Base-by-base conservation (phyloP, 2,888 invertebrate species). In the Agrenia bidenticulata region DNA sequence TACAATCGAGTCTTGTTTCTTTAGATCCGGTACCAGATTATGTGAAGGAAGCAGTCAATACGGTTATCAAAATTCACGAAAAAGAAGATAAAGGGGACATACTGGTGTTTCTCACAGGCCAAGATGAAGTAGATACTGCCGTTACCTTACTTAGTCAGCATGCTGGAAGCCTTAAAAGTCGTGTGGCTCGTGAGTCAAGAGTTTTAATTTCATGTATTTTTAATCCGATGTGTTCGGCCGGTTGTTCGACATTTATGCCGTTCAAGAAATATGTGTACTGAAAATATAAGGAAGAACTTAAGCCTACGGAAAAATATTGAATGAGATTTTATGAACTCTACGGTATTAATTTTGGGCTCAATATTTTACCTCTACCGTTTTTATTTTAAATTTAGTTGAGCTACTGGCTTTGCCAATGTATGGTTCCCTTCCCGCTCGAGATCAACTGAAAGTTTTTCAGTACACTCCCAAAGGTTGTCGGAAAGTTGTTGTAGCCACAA, bases 401-500 rank as follows among this genome's bases (percentile, higher is more conserved):
- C 77, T 94, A 75, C 81, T 85, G 69, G 84, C 92, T 2, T 79
- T 94, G n/a, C 90, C 96, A 0, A 88, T 98, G 89, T 95, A 98
- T 79, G 96, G 95, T 2, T 89, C 92, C 37, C 81, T 98, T 64
- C 89, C 94, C 0, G 87, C 90, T 45, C 83, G 86, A 21, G 92
- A 92, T 77, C 94, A 97, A 81, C 82, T 95, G 78, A 88, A 88
- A 78, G 94, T 91, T 1, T 95, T 96, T 79, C 87, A 88, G 76
- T 84, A 87, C 0, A 87, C 89, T 1, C 78, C 81, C 49, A 85
- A 85, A 69, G 88, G 88, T 37, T 85, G 87, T 0, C 83, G 98
- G 27, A 98, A 97, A 81, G 87, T 97, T 23, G 87, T 99, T 0
- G 83, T 98, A 2, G 91, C 97, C 0, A 98, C 97, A 0, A 98